A percentile compares a stretch with the other conserved stretches of the same genome.
Evolutionary conservation across 2,797 vertebrate species (phyloP).

Genomic region (Adrianichthys oophorus): DNA sequence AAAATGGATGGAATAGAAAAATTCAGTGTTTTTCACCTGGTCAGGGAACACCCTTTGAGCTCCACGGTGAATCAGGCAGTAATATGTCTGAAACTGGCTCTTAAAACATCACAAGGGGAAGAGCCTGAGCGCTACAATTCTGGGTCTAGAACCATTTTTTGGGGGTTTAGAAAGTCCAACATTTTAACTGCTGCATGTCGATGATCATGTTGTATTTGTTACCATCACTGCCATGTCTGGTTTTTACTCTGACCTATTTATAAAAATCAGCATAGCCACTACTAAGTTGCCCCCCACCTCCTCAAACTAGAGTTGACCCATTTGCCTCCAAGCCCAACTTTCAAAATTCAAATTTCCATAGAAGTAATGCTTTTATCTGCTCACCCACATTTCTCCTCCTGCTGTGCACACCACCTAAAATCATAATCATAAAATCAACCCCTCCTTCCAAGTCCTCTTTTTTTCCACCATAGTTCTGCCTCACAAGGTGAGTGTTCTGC

Average conservation of each 20-base stretch:
- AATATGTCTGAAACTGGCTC: too few species aligned
- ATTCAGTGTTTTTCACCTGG: too few species aligned
- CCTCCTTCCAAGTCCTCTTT: slow-evolving; percentile 13
- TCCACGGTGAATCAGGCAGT: too few species aligned
- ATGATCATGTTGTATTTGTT: neutral
- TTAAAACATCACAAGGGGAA: too few species aligned
- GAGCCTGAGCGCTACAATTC: too few species aligned
- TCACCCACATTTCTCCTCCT: slow-evolving; percentile 24
- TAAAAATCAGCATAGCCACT: slow-evolving; percentile 31
- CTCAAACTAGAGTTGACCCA: slow-evolving; percentile 57
- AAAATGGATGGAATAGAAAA: too few species aligned
- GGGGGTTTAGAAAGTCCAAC: too few species aligned
- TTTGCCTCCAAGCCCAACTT: slow-evolving; percentile 48
- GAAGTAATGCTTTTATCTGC: slow-evolving; percentile 47
- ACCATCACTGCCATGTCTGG: slow-evolving; percentile 11
- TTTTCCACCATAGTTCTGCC: slow-evolving; percentile 14
- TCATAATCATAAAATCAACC: too few species aligned
- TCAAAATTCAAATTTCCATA: slow-evolving; percentile 41
- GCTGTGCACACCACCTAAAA: slow-evolving; percentile 9
- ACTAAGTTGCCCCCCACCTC: slow-evolving; percentile 29
- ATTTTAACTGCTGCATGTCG: neutral
- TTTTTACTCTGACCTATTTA: slow-evolving; percentile 62
- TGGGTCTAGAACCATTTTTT: too few species aligned
- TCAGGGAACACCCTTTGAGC: too few species aligned
- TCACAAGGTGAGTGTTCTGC: slow-evolving; percentile 36